A percentile compares a stretch with the other conserved stretches of the same genome.
Evolutionary conservation across 92 coral and sea anemone species (phyloP).

Genomic region (Palythoa grandiflora): DNA sequence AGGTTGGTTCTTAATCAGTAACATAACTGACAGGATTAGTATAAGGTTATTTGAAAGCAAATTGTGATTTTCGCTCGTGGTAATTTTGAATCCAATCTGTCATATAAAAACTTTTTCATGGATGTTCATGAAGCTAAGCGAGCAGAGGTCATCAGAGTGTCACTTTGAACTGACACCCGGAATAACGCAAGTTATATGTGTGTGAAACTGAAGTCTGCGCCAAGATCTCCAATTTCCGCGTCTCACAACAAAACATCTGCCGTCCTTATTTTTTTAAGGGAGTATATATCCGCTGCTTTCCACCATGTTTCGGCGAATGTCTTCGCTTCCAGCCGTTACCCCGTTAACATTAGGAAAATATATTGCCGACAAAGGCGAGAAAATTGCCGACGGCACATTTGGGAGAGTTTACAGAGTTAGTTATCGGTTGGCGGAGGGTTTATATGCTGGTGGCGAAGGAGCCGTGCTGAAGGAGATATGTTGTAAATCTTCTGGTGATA

Average conservation of each 20-base stretch:
- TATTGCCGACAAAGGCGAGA: constrained; percentile 41
- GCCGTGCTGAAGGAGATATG: constrained; percentile 67
- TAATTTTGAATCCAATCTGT: too few relatives aligned
- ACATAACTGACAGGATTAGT: too few relatives aligned
- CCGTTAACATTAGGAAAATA: constrained; percentile 42
- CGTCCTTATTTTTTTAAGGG: not conserved
- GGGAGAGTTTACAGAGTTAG: constrained; percentile 74
- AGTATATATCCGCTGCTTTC: not conserved
- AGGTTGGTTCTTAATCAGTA: too few relatives aligned
- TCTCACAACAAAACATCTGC: constrained; percentile 22
- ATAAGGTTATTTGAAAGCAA: too few relatives aligned
- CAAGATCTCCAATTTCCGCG: constrained; percentile 38
- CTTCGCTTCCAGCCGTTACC: constrained; percentile 35
- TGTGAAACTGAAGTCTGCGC: constrained; percentile 7
- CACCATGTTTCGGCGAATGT: constrained; percentile 47
- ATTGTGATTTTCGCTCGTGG: too few relatives aligned
- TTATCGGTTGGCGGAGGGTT: constrained; percentile 26
- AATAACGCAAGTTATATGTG: not conserved
- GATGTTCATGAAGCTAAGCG: too few relatives aligned
- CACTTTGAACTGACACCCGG: not conserved
- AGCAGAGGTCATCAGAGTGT: constrained; percentile 16
- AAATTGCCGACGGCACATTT: constrained; percentile 77
- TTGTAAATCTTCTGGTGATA: constrained; percentile 47
- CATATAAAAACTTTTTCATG: too few relatives aligned
- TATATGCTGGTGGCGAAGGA: constrained; percentile 53